A percentile compares a stretch with the other conserved stretches of the same genome.
phyloP scores from a whole-genome alignment of 2,888 invertebrate genomes.

The Agriopis marginaria region DNA sequence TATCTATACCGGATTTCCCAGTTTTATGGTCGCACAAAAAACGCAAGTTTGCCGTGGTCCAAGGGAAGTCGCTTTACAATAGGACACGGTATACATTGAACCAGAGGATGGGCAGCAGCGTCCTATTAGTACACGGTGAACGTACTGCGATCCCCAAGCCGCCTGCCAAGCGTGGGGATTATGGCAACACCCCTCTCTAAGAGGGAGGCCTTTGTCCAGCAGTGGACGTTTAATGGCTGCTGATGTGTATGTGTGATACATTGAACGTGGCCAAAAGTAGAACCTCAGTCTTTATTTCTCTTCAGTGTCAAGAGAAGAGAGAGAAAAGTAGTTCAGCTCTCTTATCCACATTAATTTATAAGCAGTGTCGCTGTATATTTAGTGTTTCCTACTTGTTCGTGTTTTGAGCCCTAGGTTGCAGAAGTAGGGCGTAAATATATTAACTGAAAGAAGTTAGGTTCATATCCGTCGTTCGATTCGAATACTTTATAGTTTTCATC shows the following conservation, averaged over 20 bases:
- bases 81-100: neutral
- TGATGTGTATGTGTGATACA: too few relatives aligned
- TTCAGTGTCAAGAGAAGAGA: neutral
- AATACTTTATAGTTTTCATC: neutral
- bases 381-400: conserved; percentile 23
- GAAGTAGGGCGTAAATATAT: too few relatives aligned
- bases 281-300: neutral
- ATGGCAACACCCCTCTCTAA: too few relatives aligned
- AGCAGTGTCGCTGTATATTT: conserved; percentile 14
- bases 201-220: too few relatives aligned
- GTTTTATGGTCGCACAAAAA: conserved; percentile 51
- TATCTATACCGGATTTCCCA: conserved; percentile 59
- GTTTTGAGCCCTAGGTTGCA: too few relatives aligned
- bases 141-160: too few relatives aligned
- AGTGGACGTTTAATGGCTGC: too few relatives aligned
- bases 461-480: conserved; percentile 22
- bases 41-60: conserved; percentile 33
- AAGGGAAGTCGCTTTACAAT: conserved; percentile 28
- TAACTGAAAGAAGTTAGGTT: neutral
- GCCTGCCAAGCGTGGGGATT: too few relatives aligned
- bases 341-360: too few relatives aligned
- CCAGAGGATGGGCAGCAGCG: too few relatives aligned
- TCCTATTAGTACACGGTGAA: too few relatives aligned
- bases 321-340: neutral
- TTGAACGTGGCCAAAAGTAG: neutral